Conservation (phyloP, 2,888 invertebrate genomes). For the Tridacna crocea region DNA sequence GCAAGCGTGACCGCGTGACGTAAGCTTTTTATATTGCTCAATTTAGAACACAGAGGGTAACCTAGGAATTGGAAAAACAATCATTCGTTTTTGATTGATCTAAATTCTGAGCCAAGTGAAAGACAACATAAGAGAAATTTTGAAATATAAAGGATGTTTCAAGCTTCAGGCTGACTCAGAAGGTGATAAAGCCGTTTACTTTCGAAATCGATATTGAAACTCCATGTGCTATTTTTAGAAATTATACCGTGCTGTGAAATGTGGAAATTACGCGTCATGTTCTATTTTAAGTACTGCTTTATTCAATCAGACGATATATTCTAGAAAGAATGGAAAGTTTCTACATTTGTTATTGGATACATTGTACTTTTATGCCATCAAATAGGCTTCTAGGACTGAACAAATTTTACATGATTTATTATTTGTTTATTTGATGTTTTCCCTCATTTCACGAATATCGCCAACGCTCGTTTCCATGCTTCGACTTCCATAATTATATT, state of each 20-base stretch:
- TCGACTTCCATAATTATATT: too few species aligned
- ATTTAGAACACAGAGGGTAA: conserved; percentile 25
- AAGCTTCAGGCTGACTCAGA: neutral
- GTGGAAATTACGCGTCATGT: conserved; percentile 15
- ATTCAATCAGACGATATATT: neutral
- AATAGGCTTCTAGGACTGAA: too few species aligned
- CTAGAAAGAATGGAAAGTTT: neutral
- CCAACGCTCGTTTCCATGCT: too few species aligned
- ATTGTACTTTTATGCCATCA: too few species aligned
- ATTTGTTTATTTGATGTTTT: too few species aligned
- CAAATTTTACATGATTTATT: too few species aligned
- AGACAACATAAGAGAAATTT: neutral
- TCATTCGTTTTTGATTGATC: neutral
- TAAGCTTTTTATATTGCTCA: conserved; percentile 13
- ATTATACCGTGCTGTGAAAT: conserved; percentile 10
- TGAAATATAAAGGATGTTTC: conserved; percentile 1
- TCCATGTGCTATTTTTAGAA: conserved; percentile 13
- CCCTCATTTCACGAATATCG: too few species aligned
- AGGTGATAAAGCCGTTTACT: neutral
- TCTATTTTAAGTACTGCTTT: neutral
- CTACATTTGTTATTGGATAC: too few species aligned
- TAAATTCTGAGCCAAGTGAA: neutral
- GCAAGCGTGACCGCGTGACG: conserved; percentile 27
- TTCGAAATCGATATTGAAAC: conserved; percentile 8
- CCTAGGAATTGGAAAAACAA: neutral